Percentiles rank a stretch among this genome's conserved stretches.
phyloP scores from a whole-genome alignment of 2,888 invertebrate species.

The Tachystola acroxantha region DNA sequence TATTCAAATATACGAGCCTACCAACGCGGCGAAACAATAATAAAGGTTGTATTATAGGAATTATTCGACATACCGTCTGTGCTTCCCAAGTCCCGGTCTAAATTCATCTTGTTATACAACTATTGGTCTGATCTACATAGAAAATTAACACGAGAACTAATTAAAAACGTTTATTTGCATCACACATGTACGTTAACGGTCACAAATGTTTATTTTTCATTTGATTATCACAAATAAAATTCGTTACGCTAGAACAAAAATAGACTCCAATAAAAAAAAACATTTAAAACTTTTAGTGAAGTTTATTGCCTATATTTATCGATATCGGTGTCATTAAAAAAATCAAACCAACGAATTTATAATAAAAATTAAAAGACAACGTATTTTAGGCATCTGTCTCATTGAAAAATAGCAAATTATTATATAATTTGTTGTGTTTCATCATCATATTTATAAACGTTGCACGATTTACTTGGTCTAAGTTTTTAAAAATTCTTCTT shows the following conservation, averaged over 20 bases:
- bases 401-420: too few relatives aligned
- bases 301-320: too few relatives aligned
- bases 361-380: too few relatives aligned
- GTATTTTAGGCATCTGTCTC: too few relatives aligned
- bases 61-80: slow-evolving; percentile 47
- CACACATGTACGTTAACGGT: slow-evolving; percentile 32
- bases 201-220: slow-evolving; percentile 50
- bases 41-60: slow-evolving; percentile 7
- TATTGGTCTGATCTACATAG: slow-evolving; percentile 14
- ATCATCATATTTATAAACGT: too few relatives aligned
- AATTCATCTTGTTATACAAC: slow-evolving; percentile 40
- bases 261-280: slow-evolving; percentile 48
- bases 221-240: slow-evolving; percentile 31
- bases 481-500: too few relatives aligned
- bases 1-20: slow-evolving; percentile 35
- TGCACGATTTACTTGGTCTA: too few relatives aligned
- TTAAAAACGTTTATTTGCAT: slow-evolving; percentile 22
- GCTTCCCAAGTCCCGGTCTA: slow-evolving; percentile 45
- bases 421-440: too few relatives aligned
- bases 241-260: slow-evolving; percentile 49
- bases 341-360: too few relatives aligned
- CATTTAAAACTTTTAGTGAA: slow-evolving; percentile 22
- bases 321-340: too few relatives aligned
- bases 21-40: slow-evolving; percentile 44
- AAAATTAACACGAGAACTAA: slow-evolving; percentile 15